Conservation (phyloP, 2,797 vertebrate species). For the Pogoniulus pusillus region DNA sequence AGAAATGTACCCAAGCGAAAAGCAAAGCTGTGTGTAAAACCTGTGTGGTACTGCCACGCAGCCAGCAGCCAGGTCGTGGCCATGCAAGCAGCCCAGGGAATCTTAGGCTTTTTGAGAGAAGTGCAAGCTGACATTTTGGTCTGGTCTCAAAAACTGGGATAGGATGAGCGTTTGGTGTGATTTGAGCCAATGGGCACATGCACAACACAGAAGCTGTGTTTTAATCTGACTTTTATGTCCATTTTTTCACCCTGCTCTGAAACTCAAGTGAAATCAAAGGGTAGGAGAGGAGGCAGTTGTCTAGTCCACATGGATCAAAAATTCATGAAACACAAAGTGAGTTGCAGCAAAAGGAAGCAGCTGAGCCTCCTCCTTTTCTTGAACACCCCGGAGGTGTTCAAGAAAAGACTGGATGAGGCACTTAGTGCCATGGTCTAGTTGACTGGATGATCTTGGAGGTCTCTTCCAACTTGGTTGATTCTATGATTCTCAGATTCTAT, state of each 20-base stretch:
- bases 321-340: slow-evolving; percentile 5
- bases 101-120: neutral
- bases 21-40: neutral
- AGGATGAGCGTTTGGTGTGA: fast-evolving
- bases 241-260: neutral
- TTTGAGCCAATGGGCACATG: neutral
- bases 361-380: neutral
- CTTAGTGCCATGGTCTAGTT: too few species aligned
- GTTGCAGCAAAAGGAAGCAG: neutral
- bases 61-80: neutral
- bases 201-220: neutral
- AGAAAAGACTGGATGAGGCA: too few species aligned
- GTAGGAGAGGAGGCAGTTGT: neutral
- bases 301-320: neutral
- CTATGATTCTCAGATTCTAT: too few species aligned
- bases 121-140: neutral
- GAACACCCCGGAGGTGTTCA: too few species aligned
- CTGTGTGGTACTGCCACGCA: neutral
- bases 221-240: neutral
- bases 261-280: neutral
- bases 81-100: fast-evolving
- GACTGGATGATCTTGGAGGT: too few species aligned
- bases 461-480: too few species aligned
- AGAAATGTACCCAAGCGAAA: neutral
- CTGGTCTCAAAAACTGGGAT: neutral